These are phyloP conservation scores for Parnassius smintheus DNA, from an alignment of 2,888 invertebrate species.

Conservation along the genomic window DNA sequence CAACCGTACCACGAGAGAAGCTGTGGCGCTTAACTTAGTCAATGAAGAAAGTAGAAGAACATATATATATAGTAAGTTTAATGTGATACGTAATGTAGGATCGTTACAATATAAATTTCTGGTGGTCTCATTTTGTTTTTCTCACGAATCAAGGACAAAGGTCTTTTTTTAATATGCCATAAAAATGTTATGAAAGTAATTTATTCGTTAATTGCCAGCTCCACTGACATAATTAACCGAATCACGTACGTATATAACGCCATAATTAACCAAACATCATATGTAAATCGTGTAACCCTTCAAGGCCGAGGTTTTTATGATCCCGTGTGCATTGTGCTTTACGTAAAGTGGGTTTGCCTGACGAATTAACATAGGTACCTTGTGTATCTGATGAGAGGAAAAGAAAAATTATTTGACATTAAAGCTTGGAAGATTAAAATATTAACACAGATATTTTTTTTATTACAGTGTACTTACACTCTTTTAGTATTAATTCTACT, in stretches of 20 bases:
- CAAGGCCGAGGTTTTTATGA: conserved; percentile 4
- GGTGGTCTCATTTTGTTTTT: too few species aligned
- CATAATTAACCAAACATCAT: conserved; percentile 2
- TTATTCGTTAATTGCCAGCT: conserved; percentile 5
- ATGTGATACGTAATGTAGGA: background rate
- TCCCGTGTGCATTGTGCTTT: conserved; percentile 11
- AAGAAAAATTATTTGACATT: too few species aligned
- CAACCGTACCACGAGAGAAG: background rate
- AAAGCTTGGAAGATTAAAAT: too few species aligned
- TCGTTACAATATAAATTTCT: too few species aligned
- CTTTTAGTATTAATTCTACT: too few species aligned
- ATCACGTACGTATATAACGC: background rate
- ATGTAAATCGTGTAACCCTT: conserved; percentile 3
- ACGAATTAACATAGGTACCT: conserved; percentile 1
- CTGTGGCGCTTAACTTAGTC: background rate
- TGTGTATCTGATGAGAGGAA: conserved; percentile 3
- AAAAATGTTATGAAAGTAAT: background rate
- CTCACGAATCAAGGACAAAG: background rate
- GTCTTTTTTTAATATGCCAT: background rate
- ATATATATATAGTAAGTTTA: too few species aligned
- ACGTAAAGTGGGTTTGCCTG: conserved; percentile 7
- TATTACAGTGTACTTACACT: too few species aligned
- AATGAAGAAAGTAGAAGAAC: background rate
- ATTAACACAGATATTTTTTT: too few species aligned
- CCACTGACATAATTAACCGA: conserved; percentile 15